Base-by-base conservation (phyloP, 2,888 invertebrate genomes). In the Lysandra coridon region DNA sequence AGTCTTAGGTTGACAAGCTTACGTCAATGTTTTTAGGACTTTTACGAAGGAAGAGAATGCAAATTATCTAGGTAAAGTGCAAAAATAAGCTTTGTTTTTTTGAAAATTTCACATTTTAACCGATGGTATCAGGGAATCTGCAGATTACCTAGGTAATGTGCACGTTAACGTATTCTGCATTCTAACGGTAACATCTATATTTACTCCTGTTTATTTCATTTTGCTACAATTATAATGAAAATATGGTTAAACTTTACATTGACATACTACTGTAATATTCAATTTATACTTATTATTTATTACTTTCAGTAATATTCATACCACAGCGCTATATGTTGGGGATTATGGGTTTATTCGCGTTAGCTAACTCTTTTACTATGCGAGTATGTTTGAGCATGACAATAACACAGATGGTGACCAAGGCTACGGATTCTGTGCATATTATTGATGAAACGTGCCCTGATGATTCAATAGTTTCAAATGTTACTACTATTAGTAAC, bases 321-420 rank as follows among this genome's bases (percentile, higher is more conserved):
- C 96, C 96, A 0, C 97, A 97, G 86, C 94, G 97, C 40, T 96
- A 96, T 88, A 95, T 97, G 69, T 89, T 97, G 83, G 96, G 96
- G 80, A 88, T 97, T 7, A 95, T 97, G 96, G 96, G 97, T 10
- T 95, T 97, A 82, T 91, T 97, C 81, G 97, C 96, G 0, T 89
- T 97, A 80, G 95, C 96, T 57, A 97, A 97, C 86, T 96, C 97
- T 6, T 97, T 96, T 85, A 96, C 96, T 53, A 97, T 97, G 96
- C 92, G 97, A 37, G 96, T 96, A 1, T 96, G 96, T 81, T 93
- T 97, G 23, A 96, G 96, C 73, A 95, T 96, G 86, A 96, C 97
- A 1, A 97, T 97, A 60, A 97, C 96, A 1, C 95, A 96, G 83
- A 96, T 97, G 96, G 96, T 96, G 0, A 84, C 88, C 0, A 86